Conservation (phyloP, 2,113 vertebrate species). For the Gavia stellata region DNA sequence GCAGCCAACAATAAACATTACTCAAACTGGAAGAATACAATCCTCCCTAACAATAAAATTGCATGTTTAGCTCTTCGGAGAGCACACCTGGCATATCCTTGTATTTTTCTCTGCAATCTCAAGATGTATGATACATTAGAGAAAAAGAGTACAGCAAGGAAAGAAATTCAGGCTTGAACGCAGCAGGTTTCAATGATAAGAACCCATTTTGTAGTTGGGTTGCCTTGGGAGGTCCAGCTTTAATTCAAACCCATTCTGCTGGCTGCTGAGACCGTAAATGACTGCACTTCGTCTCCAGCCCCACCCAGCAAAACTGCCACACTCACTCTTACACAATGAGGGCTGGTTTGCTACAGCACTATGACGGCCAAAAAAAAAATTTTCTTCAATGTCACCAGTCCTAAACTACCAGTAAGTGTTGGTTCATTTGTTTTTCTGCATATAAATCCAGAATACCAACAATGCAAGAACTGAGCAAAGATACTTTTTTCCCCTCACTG, state of each 20-base stretch:
- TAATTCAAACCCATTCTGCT: not conserved
- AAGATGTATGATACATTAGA: not conserved
- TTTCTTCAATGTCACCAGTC: not conserved
- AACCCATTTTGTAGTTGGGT: not conserved
- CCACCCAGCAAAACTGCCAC: not conserved
- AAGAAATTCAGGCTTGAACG: not conserved
- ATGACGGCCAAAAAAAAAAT: not conserved
- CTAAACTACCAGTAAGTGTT: not conserved
- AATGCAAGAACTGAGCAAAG: not conserved
- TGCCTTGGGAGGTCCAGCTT: not conserved
- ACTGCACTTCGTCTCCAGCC: not conserved
- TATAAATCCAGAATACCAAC: not conserved
- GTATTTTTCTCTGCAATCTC: not conserved
- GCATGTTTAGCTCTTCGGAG: not conserved
- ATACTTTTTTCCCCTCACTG: not conserved
- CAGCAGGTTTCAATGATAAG: not conserved
- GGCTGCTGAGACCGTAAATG: not conserved
- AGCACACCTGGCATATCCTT: not conserved
- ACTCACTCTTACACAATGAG: not conserved
- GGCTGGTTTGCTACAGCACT: not conserved
- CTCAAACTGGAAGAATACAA: not conserved
- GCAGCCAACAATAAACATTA: not conserved
- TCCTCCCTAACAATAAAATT: not conserved
- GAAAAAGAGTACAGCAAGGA: not conserved
- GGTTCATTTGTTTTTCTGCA: not conserved